Base-by-base conservation (phyloP, 2,113 vertebrate genomes). In the Apaloderma vittatum region DNA sequence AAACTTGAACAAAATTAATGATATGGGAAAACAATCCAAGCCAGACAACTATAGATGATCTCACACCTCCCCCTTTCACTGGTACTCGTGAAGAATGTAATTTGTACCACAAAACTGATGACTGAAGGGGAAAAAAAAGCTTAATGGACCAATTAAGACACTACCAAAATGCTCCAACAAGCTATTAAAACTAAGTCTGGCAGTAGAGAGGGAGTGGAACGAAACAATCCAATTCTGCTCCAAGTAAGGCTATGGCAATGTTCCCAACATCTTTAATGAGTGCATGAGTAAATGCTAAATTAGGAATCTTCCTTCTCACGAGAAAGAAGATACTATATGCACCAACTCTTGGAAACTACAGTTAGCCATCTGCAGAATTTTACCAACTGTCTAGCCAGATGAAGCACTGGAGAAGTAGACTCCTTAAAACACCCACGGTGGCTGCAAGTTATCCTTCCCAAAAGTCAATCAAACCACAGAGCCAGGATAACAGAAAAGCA, bases 61-160 rank as follows among this genome's bases (percentile, higher is more conserved):
- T 97, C 95, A 96, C 90, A 68, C 57, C 4, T 24, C 85, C 40
- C 81, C 75, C 88, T 95, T 84, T 86, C 79, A 84, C 48, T 67
- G 65, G 68, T 68, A 86, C 68, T 94, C 54, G n/a, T n/a, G 30
- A 81, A 94, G 73, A 57, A 89, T 94, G 66, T 84, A 96, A 94
- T 96, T 96, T 83, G 43, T 86, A 92, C 63, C 85, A 80, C 48
- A 76, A 84, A 97, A 94, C 61, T 95, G 86, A 97, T 94, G 96
- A 97, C 90, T 78, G 76, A 93, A 48, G 81, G 23, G 11, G 40
- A 11, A 40, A 78, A 91, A 58, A 85, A 66, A 37, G 55, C 72
- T 88, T 97, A 96, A 92, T 52, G 73, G 43, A 67, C 48, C 61
- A 96, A 96, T 96, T 97, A 96, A 94, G 72, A 84, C 86, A 92